A percentile compares a stretch with the other conserved stretches of the same genome.
These are phyloP conservation scores for Vultur gryphus DNA, from an alignment of 2,797 vertebrate species.

Conservation along the genomic window DNA sequence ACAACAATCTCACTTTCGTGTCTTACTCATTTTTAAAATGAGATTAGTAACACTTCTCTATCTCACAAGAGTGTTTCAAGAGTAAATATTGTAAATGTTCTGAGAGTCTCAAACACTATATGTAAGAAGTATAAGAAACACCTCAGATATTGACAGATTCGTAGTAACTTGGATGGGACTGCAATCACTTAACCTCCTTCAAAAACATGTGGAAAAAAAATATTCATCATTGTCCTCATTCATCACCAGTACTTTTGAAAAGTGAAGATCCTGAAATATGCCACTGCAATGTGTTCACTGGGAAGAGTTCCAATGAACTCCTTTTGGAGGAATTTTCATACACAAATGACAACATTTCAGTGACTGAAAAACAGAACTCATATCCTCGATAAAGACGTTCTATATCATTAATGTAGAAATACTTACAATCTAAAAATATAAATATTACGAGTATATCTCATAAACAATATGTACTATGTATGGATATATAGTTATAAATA, in stretches of 20 bases:
- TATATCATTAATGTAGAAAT: background rate
- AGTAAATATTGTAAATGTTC: background rate
- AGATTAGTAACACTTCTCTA: background rate
- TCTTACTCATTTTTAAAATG: background rate
- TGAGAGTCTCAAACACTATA: background rate
- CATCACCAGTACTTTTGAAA: background rate
- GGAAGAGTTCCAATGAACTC: background rate
- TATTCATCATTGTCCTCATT: background rate
- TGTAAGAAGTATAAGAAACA: background rate
- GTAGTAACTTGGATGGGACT: background rate
- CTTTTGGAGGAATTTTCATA: background rate
- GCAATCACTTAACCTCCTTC: background rate
- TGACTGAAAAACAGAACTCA: background rate
- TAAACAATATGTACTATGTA: background rate
- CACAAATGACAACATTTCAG: background rate
- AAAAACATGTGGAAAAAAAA: background rate
- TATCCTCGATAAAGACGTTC: background rate
- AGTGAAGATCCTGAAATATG: background rate
- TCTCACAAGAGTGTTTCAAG: background rate
- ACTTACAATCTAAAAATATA: background rate
- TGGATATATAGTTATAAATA: background rate
- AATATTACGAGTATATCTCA: background rate
- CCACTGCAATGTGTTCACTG: background rate
- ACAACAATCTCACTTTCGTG: background rate
- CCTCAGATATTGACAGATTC: background rate